Evolutionary conservation across 2,888 invertebrate genomes (phyloP), one percentile per base, ranked within the genome.

Genomic region (Habrosyne pyritoides): DNA sequence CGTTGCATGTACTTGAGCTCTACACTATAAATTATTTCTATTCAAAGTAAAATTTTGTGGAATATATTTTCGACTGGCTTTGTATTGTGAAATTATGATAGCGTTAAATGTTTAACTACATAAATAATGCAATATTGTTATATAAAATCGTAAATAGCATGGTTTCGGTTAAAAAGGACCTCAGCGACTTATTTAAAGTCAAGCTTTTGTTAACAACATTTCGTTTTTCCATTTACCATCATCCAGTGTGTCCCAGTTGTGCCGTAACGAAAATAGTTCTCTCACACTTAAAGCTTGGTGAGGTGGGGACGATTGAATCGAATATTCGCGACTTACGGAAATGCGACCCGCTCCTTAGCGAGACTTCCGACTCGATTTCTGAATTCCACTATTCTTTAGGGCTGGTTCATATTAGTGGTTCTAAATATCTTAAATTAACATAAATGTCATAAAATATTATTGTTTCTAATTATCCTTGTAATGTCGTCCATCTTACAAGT

Each of bases 221-320:
- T 59, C 59, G 61, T 62, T 63, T 66, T 67, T 62, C 60, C 63
- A 58, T 66, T 69, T 65, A 54, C 60, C 63, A 57, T 63, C 69
- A 65, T 69, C 66, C 69, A 70, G 73, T 77, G 74, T 78, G 77
- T 79, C 75, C 75, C 75, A 61, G 62, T 61, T 70, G 74, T 68
- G 71, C 67, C 68, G 75, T 77, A 72, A 81, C 81, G 73, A 83
- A 88, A 88, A 89, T 87, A 88, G 84, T 84, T 82, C 71, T 70
- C 81, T 77, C 71, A 80, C 83, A 84, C 82, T 84, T 81, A 76
- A 77, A 66, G 70, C 59, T 68, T 75, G 74, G 76, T 71, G 71
- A 69, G 68, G 61, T 56, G 75, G 78, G 73, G 71, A 75, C 80
- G 81, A 83, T 86, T 83, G 83, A 85, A 88, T 87, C 77, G 81